Evolutionary conservation across 2,888 invertebrate genomes (phyloP), one percentile per base, ranked within the genome.

Genomic region (Drosophila nigritarsus): DNA sequence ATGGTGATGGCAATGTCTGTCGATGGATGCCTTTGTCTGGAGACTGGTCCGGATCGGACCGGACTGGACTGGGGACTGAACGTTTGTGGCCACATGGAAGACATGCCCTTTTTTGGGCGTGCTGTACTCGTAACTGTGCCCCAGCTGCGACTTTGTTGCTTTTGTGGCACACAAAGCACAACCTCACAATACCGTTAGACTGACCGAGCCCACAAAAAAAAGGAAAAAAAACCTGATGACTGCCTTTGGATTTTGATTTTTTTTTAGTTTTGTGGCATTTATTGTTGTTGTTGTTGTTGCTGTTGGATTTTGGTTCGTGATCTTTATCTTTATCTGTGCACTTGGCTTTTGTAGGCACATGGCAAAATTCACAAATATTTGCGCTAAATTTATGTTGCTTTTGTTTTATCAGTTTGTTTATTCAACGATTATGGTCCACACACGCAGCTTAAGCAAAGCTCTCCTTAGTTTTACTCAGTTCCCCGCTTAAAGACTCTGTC

Each of bases 351-450:
- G 71, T 65, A 40, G 63, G 70, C 70, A 71, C 80, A 75, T 72
- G 80, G 38, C 63, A 62, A 74, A 80, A 65, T 73, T 70, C 75
- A 59, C 86, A 89, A 87, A 85, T 89, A 89, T 86, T 89, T 87
- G 80, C 79, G 73, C 61, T 72, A 72, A 45, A 79, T 87, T 77
- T 87, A 87, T 87, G 83, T 80, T 59, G 75, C 89, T 78, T 78
- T 87, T 84, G 87, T 85, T 84, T 89, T 87, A 85, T 87, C 85
- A 87, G 85, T 70, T 78, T 85, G 89, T 85, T 89, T 85, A 78
- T 75, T 67, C 80, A 76, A 78, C 80, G 89, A 84, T 87, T 89
- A 89, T 78, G 82, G 68, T 73, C 40, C 30, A 27, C 45, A 42
- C 13, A 20, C 20, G 15, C 20, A 45, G 45, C 45, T 42, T 6